phyloP scores from a whole-genome alignment of 2,113 vertebrate genomes.

The Pluvianellus socialis region DNA sequence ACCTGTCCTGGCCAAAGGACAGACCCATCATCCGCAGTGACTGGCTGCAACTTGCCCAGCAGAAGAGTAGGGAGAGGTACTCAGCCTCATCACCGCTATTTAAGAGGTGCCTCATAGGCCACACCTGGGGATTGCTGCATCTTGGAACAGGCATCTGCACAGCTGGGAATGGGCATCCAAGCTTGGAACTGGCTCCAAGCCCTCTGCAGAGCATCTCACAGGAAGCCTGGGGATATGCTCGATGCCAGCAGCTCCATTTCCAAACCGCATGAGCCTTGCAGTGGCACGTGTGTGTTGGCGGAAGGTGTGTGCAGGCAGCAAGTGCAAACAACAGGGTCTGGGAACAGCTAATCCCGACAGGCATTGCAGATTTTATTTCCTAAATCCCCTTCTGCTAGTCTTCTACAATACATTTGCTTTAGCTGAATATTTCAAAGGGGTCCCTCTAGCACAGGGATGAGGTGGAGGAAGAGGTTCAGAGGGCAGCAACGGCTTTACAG shows the following conservation, averaged over 20 bases:
- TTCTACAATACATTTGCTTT: background rate
- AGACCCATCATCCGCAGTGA: background rate
- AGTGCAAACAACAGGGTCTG: background rate
- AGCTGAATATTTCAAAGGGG: background rate
- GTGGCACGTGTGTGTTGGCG: fast-evolving
- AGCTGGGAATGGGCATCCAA: background rate
- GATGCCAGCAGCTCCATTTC: background rate
- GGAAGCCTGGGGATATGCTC: fast-evolving
- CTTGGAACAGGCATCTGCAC: background rate
- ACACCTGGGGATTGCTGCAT: background rate
- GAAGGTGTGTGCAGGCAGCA: background rate
- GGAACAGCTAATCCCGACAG: background rate
- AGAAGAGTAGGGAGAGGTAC: background rate
- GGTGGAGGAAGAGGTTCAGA: no score
- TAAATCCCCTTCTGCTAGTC: background rate
- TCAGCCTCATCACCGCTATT: background rate
- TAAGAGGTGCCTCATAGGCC: background rate
- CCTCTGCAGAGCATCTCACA: background rate
- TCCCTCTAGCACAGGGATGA: background rate
- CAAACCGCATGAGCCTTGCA: fast-evolving
- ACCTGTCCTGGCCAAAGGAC: background rate
- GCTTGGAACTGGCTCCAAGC: background rate
- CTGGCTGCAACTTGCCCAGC: fast-evolving
- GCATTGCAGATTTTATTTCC: background rate
- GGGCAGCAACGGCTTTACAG: background rate